Evolutionary conservation across 2,797 vertebrate species (phyloP).

Genomic region (Trematomus bernacchii): DNA sequence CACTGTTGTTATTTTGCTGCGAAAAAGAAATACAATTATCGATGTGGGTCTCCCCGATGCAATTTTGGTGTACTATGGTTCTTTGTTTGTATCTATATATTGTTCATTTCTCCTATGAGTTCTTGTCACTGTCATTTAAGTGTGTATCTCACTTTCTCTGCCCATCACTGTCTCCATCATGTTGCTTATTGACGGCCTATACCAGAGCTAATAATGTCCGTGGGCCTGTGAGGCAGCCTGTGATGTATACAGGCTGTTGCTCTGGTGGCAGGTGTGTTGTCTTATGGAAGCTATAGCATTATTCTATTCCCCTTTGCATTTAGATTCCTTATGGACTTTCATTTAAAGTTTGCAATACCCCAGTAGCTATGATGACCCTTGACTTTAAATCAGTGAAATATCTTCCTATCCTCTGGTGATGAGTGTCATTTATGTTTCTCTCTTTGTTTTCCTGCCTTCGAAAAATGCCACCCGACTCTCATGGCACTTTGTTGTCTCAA

Average conservation of each 20-base stretch:
- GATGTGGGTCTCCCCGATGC: conserved; percentile 18
- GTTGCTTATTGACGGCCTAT: not conserved
- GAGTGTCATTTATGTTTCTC: conserved; percentile 17
- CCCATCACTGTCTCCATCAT: not conserved
- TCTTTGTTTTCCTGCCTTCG: conserved; percentile 49
- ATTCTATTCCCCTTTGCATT: not conserved
- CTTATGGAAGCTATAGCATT: conserved; percentile 15
- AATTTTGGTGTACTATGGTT: conserved; percentile 12
- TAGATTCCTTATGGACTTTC: not conserved
- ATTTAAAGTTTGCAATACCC: conserved; percentile 27
- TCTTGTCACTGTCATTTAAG: conserved; percentile 7
- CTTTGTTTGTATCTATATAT: conserved; percentile 26
- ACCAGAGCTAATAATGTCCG: not conserved
- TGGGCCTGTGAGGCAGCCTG: not conserved
- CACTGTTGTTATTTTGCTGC: conserved; percentile 4
- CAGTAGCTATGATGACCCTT: conserved; percentile 7
- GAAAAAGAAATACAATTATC: conserved; percentile 39
- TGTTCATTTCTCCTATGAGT: conserved; percentile 21
- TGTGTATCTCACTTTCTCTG: not conserved
- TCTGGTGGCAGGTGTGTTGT: not conserved
- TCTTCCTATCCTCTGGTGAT: conserved; percentile 27
- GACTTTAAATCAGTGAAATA: conserved; percentile 48
- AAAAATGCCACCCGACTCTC: conserved; percentile 58
- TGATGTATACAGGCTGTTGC: conserved; percentile 13
- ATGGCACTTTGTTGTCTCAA: conserved; percentile 29